Conservation (phyloP, 2,113 vertebrate genomes). For the Odocoileus hemionus region DNA sequence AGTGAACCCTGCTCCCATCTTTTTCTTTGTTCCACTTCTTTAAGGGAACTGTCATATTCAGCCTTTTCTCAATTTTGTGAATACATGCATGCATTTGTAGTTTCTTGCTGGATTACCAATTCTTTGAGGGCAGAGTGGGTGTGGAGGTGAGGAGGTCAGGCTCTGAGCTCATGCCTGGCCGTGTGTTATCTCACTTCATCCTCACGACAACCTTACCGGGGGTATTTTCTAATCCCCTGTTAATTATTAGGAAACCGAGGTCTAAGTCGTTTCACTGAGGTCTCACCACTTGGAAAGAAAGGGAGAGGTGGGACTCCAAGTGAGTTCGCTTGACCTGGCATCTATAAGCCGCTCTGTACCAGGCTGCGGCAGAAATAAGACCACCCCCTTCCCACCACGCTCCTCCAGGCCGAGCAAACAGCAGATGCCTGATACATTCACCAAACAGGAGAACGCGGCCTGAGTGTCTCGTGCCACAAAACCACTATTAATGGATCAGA, state of each 20-base stretch:
- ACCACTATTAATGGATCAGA: background rate
- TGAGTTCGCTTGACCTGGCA: background rate
- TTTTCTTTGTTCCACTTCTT: background rate
- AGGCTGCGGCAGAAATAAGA: background rate
- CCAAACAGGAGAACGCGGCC: fast-evolving
- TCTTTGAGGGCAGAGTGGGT: background rate
- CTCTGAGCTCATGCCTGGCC: background rate
- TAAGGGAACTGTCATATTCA: background rate
- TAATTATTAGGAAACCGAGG: background rate
- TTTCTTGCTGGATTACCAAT: background rate
- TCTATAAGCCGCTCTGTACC: background rate
- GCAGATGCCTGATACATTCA: background rate
- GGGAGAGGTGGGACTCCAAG: too few species aligned
- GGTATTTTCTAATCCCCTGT: background rate
- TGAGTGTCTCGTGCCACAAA: fast-evolving
- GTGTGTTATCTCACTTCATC: background rate
- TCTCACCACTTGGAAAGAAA: background rate
- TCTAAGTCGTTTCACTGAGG: background rate
- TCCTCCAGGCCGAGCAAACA: background rate
- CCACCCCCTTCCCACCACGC: background rate
- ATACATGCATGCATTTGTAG: background rate
- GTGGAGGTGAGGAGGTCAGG: background rate
- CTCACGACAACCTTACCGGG: background rate
- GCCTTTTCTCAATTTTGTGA: background rate
- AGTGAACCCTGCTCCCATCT: background rate